These are phyloP conservation scores for Gallinago jamesoni DNA, from an alignment of 2,113 vertebrate species.

Conservation along the genomic window DNA sequence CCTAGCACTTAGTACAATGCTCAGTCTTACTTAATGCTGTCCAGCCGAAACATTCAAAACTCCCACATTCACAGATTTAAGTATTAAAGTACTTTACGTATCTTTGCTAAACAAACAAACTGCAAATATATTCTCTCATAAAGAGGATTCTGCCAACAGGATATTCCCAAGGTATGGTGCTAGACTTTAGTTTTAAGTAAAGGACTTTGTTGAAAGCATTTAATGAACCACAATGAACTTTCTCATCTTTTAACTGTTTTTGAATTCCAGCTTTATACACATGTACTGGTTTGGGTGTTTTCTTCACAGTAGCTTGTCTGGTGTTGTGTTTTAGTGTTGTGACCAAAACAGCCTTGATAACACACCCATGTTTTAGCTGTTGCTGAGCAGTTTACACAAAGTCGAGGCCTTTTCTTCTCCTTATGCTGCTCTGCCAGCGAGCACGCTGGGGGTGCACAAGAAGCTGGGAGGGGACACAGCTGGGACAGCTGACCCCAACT, in stretches of 20 bases:
- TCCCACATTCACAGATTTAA: not conserved
- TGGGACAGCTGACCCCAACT: not conserved
- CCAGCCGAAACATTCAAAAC: not conserved
- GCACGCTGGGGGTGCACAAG: not conserved
- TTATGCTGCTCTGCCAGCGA: accelerated
- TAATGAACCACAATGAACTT: not conserved
- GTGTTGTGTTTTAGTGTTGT: not conserved
- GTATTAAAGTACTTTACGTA: not conserved
- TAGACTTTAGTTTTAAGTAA: not conserved
- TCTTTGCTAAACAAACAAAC: not conserved
- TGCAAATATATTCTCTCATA: not conserved
- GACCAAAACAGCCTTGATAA: not conserved
- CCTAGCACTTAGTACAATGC: not conserved
- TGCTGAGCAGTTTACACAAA: not conserved
- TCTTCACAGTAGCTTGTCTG: too few relatives aligned
- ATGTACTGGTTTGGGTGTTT: not conserved
- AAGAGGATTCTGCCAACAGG: not conserved
- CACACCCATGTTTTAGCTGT: not conserved
- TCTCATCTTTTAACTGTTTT: not conserved
- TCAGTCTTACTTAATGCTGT: not conserved
- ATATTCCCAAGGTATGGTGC: not conserved
- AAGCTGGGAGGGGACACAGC: not conserved
- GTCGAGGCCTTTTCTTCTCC: not conserved
- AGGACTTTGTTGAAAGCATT: not conserved
- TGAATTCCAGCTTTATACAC: not conserved